Evolutionary conservation across 1,140 invertebrate species (phyloP).

Genomic region (Zaprionus nigranus): DNA sequence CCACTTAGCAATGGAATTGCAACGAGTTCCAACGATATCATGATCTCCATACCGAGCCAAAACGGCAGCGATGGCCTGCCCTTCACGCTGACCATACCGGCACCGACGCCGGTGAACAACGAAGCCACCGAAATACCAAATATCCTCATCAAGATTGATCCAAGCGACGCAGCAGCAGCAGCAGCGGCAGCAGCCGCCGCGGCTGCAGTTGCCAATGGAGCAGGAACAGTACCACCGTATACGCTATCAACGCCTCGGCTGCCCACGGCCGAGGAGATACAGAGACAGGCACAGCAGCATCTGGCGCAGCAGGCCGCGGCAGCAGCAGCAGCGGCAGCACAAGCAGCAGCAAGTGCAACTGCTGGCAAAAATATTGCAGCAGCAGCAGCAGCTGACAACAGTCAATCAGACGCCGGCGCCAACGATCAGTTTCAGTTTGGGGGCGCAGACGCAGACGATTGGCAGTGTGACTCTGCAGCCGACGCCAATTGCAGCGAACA

Average conservation of each 20-base stretch:
- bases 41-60: conserved; percentile 84
- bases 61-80: conserved; percentile 78
- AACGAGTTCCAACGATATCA: conserved; percentile 68
- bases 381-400: conserved; percentile 32
- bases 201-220: conserved; percentile 42
- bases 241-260: conserved; percentile 80
- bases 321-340: conserved; percentile 56
- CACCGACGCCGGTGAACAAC: conserved; percentile 47
- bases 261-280: conserved; percentile 81
- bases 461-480: conserved; percentile 62
- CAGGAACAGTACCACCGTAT: conserved; percentile 65
- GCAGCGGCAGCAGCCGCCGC: conserved; percentile 44
- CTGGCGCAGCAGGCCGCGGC: conserved; percentile 72
- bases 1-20: conserved; percentile 32
- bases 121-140: conserved; percentile 81
- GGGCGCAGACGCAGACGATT: conserved; percentile 36
- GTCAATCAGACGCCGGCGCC: conserved; percentile 38
- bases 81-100: conserved; percentile 83
- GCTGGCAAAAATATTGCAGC: conserved; percentile 4
- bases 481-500: conserved; percentile 43
- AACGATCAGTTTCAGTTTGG: conserved; percentile 68
- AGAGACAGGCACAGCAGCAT: conserved; percentile 80
- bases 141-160: conserved; percentile 84
- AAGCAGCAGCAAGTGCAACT: conserved; percentile 28
- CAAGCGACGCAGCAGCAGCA: conserved; percentile 53